Evolutionary conservation across 2,113 vertebrate species (phyloP), one percentile per base, ranked within the genome.

Genomic region (Furnarius figulus): DNA sequence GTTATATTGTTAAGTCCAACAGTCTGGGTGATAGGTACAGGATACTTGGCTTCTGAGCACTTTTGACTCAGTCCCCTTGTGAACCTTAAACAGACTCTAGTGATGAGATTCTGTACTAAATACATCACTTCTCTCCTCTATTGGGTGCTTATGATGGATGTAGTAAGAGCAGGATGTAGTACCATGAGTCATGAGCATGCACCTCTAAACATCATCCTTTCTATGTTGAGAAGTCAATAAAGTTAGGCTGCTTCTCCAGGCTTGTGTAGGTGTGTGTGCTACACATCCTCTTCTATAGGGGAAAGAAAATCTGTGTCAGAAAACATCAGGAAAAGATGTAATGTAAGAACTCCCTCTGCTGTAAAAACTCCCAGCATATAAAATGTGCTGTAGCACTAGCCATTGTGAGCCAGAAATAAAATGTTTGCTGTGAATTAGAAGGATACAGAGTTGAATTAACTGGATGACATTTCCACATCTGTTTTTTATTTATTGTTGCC

Each of bases 271-370:
- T 59, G 30, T 24, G 24, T 28, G 23, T 14, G 40, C 49, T 76
- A 23, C 55, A 30, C 30, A 9, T 58, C 4, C 31, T 78, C 27
- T 71, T 58, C 61, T 52, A 33, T 44, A 66, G n/a, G 71, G 28
- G 30, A 83, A 79, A 84, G 68, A 74, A 86, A 93, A 79, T 52
- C 27, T 21, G 44, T 88, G 61, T 75, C 85, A 92, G 90, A 84
- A 96, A 87, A 93, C 71, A 70, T 95, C 93, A 95, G 73, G 79
- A 84, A 67, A 95, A 84, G 95, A 86, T 78, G 93, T 89, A 96
- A 96, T 92, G 95, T 92, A 94, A 96, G 82, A 93, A 97, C 95
- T 96, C 93, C 93, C 95, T 97, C 93, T 96, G 62, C 96, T 95
- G 93, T 96, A 94, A 93, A 95, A 96, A 89, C 86, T 92, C 90